These are phyloP conservation scores for Bergia sp. DNA, from an alignment of 92 coral and sea anemone genomes.

Conservation along the genomic window DNA sequence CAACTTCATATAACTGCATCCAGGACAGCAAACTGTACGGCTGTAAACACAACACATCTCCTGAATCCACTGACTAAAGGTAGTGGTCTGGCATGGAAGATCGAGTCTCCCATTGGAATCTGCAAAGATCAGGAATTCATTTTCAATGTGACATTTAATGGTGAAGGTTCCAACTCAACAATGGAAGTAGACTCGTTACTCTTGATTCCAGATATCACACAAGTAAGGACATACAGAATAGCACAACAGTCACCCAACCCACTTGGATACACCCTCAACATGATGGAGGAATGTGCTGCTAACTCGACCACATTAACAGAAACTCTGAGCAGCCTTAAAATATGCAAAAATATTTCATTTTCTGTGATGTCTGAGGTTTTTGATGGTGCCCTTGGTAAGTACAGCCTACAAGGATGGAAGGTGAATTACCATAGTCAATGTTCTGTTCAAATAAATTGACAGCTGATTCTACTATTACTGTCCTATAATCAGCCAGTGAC, in stretches of 20 bases:
- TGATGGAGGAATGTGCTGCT: slow-evolving; percentile 62
- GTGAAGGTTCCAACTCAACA: slow-evolving; percentile 58
- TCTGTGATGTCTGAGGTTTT: slow-evolving; percentile 90
- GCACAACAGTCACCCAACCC: slow-evolving; percentile 52
- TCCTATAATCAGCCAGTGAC: neutral
- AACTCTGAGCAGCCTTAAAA: slow-evolving; percentile 42
- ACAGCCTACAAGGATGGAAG: too few relatives aligned
- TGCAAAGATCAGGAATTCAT: slow-evolving; percentile 60
- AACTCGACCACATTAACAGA: slow-evolving; percentile 64
- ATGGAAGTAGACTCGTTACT: slow-evolving; percentile 81
- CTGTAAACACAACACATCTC: slow-evolving; percentile 19
- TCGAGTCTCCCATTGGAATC: slow-evolving; percentile 37
- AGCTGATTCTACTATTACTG: neutral
- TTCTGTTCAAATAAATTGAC: neutral
- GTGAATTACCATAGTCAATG: neutral
- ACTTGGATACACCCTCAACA: slow-evolving; percentile 52
- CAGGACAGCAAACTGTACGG: slow-evolving; percentile 50
- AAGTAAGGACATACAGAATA: slow-evolving; percentile 57
- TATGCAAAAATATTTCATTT: slow-evolving; percentile 80
- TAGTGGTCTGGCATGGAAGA: slow-evolving; percentile 73
- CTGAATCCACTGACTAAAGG: slow-evolving; percentile 54
- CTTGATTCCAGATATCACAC: slow-evolving; percentile 64
- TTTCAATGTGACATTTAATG: slow-evolving; percentile 69
- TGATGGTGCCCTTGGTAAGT: slow-evolving; percentile 93
- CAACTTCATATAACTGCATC: slow-evolving; percentile 56